Conservation (phyloP, 1,140 invertebrate genomes). For the Caenorhabditis brenneri region DNA sequence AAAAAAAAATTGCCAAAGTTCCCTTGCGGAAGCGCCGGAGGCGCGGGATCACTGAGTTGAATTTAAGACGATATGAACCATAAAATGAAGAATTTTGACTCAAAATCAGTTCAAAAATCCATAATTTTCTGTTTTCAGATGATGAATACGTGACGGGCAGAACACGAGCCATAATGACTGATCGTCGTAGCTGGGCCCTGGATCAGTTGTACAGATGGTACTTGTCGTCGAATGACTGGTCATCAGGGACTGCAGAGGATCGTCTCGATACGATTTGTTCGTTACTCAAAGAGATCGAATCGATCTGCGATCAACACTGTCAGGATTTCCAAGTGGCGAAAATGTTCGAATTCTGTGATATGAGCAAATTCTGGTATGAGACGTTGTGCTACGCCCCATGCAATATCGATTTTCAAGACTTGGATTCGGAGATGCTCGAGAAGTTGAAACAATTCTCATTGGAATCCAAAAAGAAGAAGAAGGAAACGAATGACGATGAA, state of each 20-base stretch:
- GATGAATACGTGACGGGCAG: not conserved
- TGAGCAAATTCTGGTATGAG: slow-evolving; percentile 20
- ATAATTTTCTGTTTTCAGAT: not conserved
- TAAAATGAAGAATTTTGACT: too few relatives aligned
- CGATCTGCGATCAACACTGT: too few relatives aligned
- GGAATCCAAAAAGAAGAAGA: too few relatives aligned
- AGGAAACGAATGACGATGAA: too few relatives aligned
- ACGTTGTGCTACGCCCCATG: not conserved
- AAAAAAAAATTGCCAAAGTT: too few relatives aligned
- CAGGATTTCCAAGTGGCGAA: too few relatives aligned
- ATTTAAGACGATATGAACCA: too few relatives aligned
- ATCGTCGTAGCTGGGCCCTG: not conserved
- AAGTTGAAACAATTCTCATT: not conserved
- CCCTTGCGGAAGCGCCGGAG: too few relatives aligned
- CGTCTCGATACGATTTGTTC: too few relatives aligned
- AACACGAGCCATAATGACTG: not conserved
- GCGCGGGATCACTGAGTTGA: too few relatives aligned
- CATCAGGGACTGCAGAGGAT: too few relatives aligned
- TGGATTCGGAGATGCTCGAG: not conserved
- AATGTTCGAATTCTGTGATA: slow-evolving; percentile 6
- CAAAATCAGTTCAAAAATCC: not conserved
- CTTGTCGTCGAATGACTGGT: not conserved
- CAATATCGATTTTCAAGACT: not conserved
- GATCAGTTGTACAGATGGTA: not conserved
- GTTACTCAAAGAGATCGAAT: too few relatives aligned